These are phyloP conservation scores for Maniola jurtina DNA, from an alignment of 1,140 invertebrate species.

Conservation along the genomic window DNA sequence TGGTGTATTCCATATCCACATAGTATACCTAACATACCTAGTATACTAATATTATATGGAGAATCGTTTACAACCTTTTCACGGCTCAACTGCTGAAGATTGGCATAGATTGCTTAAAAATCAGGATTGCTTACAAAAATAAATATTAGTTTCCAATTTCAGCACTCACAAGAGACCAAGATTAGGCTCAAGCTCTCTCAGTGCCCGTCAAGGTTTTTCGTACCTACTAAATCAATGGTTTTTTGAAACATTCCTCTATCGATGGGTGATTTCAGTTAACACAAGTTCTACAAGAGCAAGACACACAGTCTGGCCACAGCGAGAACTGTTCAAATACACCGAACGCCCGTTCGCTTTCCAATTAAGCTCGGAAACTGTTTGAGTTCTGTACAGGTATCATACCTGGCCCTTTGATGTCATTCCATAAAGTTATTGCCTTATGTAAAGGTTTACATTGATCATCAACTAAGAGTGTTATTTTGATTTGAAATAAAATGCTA, in stretches of 20 bases:
- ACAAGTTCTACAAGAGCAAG: slow-evolving; percentile 58
- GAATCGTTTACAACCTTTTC: too few relatives aligned
- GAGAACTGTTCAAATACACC: slow-evolving; percentile 58
- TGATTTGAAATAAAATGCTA: too few relatives aligned
- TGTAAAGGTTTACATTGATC: not conserved
- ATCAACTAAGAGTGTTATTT: too few relatives aligned
- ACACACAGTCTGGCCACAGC: slow-evolving; percentile 57
- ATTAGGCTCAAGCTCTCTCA: not conserved
- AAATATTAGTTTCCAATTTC: not conserved
- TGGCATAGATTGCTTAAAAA: too few relatives aligned
- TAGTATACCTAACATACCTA: too few relatives aligned
- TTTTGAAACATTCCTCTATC: not conserved
- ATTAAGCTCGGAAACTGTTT: slow-evolving; percentile 60
- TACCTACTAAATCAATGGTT: too few relatives aligned
- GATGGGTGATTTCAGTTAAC: slow-evolving; percentile 41
- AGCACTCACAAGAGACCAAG: not conserved
- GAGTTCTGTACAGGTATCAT: slow-evolving; percentile 55
- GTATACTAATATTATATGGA: too few relatives aligned
- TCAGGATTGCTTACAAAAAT: too few relatives aligned
- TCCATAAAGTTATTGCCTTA: slow-evolving; percentile 40
- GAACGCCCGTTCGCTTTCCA: slow-evolving; percentile 58
- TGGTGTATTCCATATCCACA: too few relatives aligned
- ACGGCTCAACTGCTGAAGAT: too few relatives aligned
- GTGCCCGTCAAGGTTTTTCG: not conserved
- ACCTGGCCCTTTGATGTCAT: slow-evolving; percentile 58